Base-by-base conservation (phyloP, 2,888 invertebrate species). In the Panzeria rudis region DNA sequence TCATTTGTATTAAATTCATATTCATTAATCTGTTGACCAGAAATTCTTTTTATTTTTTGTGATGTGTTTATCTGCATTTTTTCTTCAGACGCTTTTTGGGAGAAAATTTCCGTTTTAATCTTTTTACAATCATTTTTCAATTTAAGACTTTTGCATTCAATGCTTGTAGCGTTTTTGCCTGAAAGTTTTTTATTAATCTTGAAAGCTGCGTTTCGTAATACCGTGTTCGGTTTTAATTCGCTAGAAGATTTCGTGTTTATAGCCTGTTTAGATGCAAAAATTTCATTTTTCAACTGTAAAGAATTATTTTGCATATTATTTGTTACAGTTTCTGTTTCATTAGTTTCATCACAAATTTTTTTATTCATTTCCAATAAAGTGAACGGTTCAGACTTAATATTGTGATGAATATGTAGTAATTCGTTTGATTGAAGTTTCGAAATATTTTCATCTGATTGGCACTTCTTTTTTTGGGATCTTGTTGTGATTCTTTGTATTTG, bases 361-460 rank as follows among this genome's bases (percentile, higher is more conserved):
- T 20, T 8, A 23, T 11, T 38, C 7, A 23, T 38, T 0, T 59
- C 15, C 11, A n/a, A 44, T 44, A 7, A 35, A 2, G 3, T 62
- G 13, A 50, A 13, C 9, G 17, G 13, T 59, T 68, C 47, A 32
- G 20, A 29, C 50, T 38, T 77, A 29, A 54, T 38, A 41, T 54
- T n/a, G 25, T 38, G 20, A 2, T 17, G 7, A 0, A 17, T 13
- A 59, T 7, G 1, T 35, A 23, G 62, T 2, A 41, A 25, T 15
- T 50, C 44, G 23, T 20, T 13, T 0, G 59, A 20, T 8, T 35
- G 7, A 5, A 6, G 25, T 0, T 35, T 15, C 3, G 38, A 73
- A 25, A 15, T 0, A 50, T n/a, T 61, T 59, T 47, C 20, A 61
- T 5, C 35, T 11, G 23, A 54, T n/a, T 25, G 13, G 0, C 2